These are phyloP conservation scores for Portunus trituberculatus DNA, from an alignment of 1,140 invertebrate species.

Conservation along the genomic window DNA sequence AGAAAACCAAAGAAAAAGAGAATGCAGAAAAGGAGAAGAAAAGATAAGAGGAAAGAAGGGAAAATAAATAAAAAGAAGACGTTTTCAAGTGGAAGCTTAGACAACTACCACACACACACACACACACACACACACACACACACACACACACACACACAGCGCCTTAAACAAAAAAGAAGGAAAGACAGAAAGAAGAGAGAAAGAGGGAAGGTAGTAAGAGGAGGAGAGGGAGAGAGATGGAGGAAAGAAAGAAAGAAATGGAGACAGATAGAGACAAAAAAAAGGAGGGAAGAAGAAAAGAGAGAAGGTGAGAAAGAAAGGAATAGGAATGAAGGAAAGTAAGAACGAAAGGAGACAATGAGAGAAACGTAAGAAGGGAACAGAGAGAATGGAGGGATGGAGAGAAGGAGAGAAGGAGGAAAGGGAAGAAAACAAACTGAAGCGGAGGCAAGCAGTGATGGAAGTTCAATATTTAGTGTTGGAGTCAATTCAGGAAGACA, in stretches of 20 bases:
- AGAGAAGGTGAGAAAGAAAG: too few relatives aligned
- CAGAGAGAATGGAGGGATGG: background rate
- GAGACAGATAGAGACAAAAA: too few relatives aligned
- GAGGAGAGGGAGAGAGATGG: slow-evolving; percentile 8
- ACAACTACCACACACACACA: too few relatives aligned
- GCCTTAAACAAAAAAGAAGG: background rate
- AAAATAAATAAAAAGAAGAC: background rate
- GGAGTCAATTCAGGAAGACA: background rate
- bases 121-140: too few relatives aligned
- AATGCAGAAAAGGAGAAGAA: background rate
- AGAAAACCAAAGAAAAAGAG: background rate
- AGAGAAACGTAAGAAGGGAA: too few relatives aligned
- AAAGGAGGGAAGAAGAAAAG: too few relatives aligned
- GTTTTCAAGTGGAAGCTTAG: too few relatives aligned
- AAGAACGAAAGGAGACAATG: too few relatives aligned
- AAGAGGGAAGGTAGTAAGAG: background rate
- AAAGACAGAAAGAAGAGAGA: background rate
- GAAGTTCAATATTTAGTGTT: background rate
- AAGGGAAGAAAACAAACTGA: background rate
- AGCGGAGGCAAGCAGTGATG: too few relatives aligned
- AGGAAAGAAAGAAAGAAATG: too few relatives aligned
- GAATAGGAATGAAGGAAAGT: too few relatives aligned
- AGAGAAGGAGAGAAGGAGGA: slow-evolving; percentile 41
- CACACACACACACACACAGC: too few relatives aligned
- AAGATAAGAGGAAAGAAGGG: background rate